These are phyloP conservation scores for Pterocles orientalis DNA, from an alignment of 2,113 vertebrate species.

Conservation along the genomic window DNA sequence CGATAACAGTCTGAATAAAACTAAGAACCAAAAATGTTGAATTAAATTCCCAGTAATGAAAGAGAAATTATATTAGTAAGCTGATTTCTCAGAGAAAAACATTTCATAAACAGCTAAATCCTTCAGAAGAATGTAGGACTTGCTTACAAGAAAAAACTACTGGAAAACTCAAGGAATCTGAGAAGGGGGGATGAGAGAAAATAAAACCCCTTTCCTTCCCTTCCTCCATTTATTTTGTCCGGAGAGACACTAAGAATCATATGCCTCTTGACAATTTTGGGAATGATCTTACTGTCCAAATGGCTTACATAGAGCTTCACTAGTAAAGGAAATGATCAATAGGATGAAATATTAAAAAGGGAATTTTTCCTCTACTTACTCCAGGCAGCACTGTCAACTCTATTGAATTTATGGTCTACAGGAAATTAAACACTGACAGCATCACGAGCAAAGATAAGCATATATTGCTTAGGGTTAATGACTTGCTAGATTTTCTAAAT, in stretches of 20 bases:
- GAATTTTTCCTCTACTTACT: slow-evolving; percentile 7
- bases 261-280: neutral
- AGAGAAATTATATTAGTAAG: neutral
- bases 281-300: slow-evolving; percentile 13
- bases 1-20: neutral
- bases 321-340: slow-evolving; percentile 31
- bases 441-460: slow-evolving; percentile 48
- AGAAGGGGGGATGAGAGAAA: neutral
- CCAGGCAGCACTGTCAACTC: slow-evolving; percentile 11
- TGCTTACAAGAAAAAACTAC: neutral
- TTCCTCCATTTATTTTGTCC: neutral
- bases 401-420: slow-evolving; percentile 65
- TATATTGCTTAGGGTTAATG: slow-evolving; percentile 60
- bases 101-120: neutral
- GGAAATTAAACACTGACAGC: slow-evolving; percentile 69
- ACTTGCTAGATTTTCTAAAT: slow-evolving; percentile 55
- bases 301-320: slow-evolving; percentile 12
- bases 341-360: slow-evolving; percentile 26
- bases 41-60: neutral
- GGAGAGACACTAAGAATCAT: neutral
- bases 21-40: neutral
- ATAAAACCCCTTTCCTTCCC: neutral
- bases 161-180: neutral
- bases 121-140: neutral
- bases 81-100: neutral